Conservation (phyloP, 2,888 invertebrate genomes). For the Ormyrus nitidulus region DNA sequence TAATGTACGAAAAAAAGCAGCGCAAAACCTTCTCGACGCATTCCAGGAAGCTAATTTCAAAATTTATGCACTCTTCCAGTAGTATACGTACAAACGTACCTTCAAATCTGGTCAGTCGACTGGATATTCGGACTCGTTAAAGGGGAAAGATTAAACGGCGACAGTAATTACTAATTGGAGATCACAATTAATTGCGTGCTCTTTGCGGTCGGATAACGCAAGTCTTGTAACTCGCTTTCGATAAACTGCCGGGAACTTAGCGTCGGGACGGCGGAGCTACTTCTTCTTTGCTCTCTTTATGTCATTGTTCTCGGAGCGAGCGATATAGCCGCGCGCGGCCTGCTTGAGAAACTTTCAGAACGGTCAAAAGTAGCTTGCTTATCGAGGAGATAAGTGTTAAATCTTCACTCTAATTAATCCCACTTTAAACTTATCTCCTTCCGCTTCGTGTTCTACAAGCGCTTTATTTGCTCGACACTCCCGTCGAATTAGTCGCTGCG, state of each 20-base stretch:
- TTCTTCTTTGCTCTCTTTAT: not conserved
- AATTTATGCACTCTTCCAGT: too few relatives aligned
- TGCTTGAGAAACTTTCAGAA: slow-evolving; percentile 32
- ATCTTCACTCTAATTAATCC: slow-evolving; percentile 47
- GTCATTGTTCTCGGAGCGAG: not conserved
- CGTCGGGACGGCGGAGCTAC: not conserved
- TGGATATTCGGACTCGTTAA: too few relatives aligned
- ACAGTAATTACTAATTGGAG: not conserved
- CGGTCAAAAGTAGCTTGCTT: slow-evolving; percentile 42
- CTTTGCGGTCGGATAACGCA: not conserved
- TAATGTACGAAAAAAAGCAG: too few relatives aligned
- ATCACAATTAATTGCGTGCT: not conserved
- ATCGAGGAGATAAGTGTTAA: slow-evolving; percentile 51
- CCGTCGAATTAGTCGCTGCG: slow-evolving; percentile 11
- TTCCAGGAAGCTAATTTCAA: too few relatives aligned
- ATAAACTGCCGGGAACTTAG: slow-evolving; percentile 22
- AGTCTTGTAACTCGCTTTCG: slow-evolving; percentile 34
- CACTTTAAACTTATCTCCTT: slow-evolving; percentile 46
- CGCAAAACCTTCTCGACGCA: too few relatives aligned
- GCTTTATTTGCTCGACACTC: slow-evolving; percentile 29
- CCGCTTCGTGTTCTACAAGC: slow-evolving; percentile 29
- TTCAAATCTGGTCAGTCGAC: too few relatives aligned
- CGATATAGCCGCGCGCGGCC: not conserved
- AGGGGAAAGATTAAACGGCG: too few relatives aligned
- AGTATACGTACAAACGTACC: too few relatives aligned